phyloP scores from a whole-genome alignment of 92 coral and sea anemone species.

The Heliopora coerulea region DNA sequence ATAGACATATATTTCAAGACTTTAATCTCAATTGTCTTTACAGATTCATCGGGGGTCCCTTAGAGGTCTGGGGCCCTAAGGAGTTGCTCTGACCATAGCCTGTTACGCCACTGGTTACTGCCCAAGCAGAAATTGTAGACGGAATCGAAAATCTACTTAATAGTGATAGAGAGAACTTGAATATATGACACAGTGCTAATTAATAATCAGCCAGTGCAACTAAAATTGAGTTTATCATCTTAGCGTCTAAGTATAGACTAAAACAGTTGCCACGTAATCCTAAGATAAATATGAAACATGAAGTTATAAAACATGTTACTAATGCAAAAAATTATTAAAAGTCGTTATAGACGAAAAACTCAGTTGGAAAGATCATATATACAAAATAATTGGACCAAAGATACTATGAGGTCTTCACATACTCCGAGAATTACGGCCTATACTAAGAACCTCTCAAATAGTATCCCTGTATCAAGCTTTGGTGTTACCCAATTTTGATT shows the following conservation, averaged over 20 bases:
- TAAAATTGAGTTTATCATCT: too few relatives aligned
- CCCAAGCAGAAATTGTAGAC: not conserved
- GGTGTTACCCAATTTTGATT: slow-evolving; percentile 56
- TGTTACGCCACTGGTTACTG: too few relatives aligned
- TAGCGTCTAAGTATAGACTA: not conserved
- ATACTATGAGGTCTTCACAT: not conserved
- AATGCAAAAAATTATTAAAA: not conserved
- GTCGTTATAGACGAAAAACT: not conserved
- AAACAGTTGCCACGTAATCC: not conserved
- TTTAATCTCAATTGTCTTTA: too few relatives aligned
- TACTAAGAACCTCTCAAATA: not conserved
- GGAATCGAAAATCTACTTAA: not conserved
- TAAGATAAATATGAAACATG: too few relatives aligned
- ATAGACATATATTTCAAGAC: too few relatives aligned
- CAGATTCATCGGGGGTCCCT: too few relatives aligned
- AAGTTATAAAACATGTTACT: not conserved
- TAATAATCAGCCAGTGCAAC: too few relatives aligned
- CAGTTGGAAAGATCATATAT: not conserved
- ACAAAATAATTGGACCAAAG: not conserved
- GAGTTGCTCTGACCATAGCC: too few relatives aligned
- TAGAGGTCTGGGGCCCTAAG: too few relatives aligned
- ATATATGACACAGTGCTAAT: not conserved
- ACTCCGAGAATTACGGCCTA: not conserved
- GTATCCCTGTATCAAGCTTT: slow-evolving; percentile 36
- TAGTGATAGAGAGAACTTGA: not conserved